Conservation (phyloP, 2,888 invertebrate species). For the Lepas anatifera region DNA sequence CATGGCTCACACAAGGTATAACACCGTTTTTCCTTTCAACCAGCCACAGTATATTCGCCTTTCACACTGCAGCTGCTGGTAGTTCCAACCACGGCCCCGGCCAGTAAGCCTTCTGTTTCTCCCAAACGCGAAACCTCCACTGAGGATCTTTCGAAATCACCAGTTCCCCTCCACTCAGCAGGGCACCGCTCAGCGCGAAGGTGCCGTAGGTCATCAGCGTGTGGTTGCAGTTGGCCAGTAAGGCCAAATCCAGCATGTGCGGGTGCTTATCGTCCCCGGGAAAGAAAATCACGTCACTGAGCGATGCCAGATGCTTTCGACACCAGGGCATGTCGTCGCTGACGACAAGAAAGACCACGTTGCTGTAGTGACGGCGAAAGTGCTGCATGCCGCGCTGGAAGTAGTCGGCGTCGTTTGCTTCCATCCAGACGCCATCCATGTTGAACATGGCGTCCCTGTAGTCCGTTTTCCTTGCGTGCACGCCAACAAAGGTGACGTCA, state of each 20-base stretch:
- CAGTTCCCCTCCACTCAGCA: not conserved
- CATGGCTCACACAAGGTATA: too few relatives aligned
- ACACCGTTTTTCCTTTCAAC: too few relatives aligned
- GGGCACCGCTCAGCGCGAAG: not conserved
- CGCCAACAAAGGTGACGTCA: not conserved
- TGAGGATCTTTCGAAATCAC: not conserved
- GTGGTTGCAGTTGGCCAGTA: slow-evolving; percentile 13
- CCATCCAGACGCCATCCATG: not conserved
- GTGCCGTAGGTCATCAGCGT: slow-evolving; percentile 11
- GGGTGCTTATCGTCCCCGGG: not conserved
- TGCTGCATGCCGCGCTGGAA: not conserved
- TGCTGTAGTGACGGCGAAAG: not conserved
- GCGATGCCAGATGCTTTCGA: not conserved
- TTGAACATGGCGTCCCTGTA: not conserved
- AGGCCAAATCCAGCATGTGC: not conserved
- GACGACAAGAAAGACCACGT: slow-evolving; percentile 11
- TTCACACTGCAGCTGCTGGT: too few relatives aligned
- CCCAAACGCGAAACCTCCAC: too few relatives aligned
- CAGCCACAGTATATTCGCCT: too few relatives aligned
- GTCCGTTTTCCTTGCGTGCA: not conserved
- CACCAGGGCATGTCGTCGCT: slow-evolving; percentile 14
- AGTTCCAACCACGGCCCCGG: too few relatives aligned
- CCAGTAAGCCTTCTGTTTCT: too few relatives aligned
- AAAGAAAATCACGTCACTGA: not conserved
- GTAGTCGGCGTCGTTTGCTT: not conserved